phyloP scores from a whole-genome alignment of 2,888 invertebrate genomes.

The Orthosia gracilis region DNA sequence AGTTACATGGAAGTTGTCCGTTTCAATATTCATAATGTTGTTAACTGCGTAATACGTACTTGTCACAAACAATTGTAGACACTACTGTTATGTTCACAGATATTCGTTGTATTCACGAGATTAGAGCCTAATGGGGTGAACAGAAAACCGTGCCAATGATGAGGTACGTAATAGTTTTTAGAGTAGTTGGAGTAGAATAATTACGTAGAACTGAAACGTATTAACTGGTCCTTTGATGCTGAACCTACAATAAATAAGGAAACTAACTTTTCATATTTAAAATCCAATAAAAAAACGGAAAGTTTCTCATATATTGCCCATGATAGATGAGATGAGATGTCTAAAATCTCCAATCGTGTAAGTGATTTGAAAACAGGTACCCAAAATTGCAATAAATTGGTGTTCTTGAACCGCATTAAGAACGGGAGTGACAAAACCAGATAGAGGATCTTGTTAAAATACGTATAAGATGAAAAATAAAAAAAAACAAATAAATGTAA shows the following conservation, averaged over 20 bases:
- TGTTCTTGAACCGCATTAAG: not conserved
- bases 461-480: not conserved
- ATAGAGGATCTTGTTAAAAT: too few species aligned
- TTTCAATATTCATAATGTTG: constrained; percentile 65
- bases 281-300: not conserved
- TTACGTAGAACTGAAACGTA: not conserved
- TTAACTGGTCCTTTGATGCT: not conserved
- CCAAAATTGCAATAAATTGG: not conserved
- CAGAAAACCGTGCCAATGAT: not conserved
- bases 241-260: not conserved
- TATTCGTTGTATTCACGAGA: not conserved
- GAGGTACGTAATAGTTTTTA: not conserved
- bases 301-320: not conserved
- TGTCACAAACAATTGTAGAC: constrained; percentile 33
- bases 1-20: constrained; percentile 66
- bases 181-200: not conserved
- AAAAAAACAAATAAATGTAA: not conserved
- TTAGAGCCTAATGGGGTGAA: not conserved
- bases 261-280: not conserved
- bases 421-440: not conserved
- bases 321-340: not conserved
- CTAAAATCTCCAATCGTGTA: not conserved
- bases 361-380: not conserved
- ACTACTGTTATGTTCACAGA: constrained; percentile 26
- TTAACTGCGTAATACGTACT: constrained; percentile 59